These are phyloP conservation scores for Prosopocoilus inquinatus DNA, from an alignment of 2,888 invertebrate species.

Conservation along the genomic window DNA sequence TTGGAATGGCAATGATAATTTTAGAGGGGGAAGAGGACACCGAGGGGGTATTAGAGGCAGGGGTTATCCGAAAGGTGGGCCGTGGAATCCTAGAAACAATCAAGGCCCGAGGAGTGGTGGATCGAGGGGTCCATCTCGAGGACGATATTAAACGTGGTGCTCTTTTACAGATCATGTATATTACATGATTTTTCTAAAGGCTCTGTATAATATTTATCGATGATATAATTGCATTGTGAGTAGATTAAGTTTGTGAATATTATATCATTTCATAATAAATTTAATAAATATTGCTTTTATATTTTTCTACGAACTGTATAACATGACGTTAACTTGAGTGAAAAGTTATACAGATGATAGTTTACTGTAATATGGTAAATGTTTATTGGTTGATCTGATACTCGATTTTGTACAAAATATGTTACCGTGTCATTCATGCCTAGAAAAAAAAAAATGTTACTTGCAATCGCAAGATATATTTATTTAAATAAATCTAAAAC, in stretches of 20 bases:
- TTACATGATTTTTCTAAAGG: slow-evolving; percentile 14
- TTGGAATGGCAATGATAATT: slow-evolving; percentile 27
- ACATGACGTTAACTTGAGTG: too few relatives aligned
- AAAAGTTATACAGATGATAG: too few relatives aligned
- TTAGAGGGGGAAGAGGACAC: slow-evolving; percentile 21
- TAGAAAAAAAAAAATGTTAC: slow-evolving; percentile 7
- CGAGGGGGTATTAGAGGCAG: slow-evolving; percentile 15
- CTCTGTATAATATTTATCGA: slow-evolving; percentile 13
- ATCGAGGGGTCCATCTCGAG: slow-evolving; percentile 21
- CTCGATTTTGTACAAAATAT: too few relatives aligned
- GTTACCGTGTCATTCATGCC: too few relatives aligned
- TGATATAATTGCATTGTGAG: slow-evolving; percentile 8
- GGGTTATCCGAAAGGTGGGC: slow-evolving; percentile 5
- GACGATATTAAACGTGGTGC: slow-evolving; percentile 17
- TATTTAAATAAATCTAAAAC: slow-evolving; percentile 3
- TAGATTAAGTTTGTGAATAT: slow-evolving; percentile 11
- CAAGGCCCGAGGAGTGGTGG: slow-evolving; percentile 21
- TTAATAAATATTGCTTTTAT: too few relatives aligned
- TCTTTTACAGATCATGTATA: slow-evolving; percentile 13
- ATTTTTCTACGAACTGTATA: too few relatives aligned
- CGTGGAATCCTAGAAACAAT: slow-evolving; percentile 17
- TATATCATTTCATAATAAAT: slow-evolving; percentile 19
- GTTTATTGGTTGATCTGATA: too few relatives aligned
- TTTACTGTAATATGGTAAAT: too few relatives aligned
- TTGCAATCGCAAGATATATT: neutral